Conservation (phyloP, 2,113 vertebrate genomes). For the Nannobrachium achirus region DNA sequence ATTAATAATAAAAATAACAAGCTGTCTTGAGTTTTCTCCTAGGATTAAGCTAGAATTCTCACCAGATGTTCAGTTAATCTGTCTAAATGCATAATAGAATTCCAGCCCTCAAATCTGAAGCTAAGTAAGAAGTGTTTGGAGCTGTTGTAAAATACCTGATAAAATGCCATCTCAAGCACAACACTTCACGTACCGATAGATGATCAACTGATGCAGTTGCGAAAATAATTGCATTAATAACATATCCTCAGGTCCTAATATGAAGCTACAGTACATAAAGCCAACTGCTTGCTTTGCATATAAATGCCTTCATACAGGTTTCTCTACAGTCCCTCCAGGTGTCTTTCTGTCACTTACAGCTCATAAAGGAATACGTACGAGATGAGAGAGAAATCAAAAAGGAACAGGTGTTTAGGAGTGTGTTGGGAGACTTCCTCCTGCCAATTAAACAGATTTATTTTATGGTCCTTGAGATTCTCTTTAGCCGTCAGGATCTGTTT, state of each 20-base stretch:
- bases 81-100: too few relatives aligned
- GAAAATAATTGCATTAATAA: constrained; percentile 6
- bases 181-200: constrained; percentile 19
- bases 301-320: too few relatives aligned
- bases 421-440: constrained; percentile 18
- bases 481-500: constrained; percentile 17
- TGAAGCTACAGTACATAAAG: neutral
- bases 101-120: too few relatives aligned
- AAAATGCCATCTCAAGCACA: too few relatives aligned
- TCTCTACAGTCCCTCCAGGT: neutral
- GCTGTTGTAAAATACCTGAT: constrained; percentile 4
- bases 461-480: constrained; percentile 24
- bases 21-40: too few relatives aligned
- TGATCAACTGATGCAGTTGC: constrained; percentile 11
- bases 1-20: too few relatives aligned
- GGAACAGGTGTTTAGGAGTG: constrained; percentile 42
- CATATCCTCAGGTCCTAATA: constrained; percentile 10
- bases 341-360: neutral
- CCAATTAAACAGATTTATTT: constrained; percentile 61
- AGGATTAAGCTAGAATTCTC: too few relatives aligned
- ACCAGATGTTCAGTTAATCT: too few relatives aligned
- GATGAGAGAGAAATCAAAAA: constrained; percentile 6
- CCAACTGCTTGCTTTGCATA: too few relatives aligned
- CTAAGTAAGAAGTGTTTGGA: too few relatives aligned
- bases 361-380: neutral